Conservation (phyloP, 2,113 vertebrate genomes). For the Himantopus leucocephalus region DNA sequence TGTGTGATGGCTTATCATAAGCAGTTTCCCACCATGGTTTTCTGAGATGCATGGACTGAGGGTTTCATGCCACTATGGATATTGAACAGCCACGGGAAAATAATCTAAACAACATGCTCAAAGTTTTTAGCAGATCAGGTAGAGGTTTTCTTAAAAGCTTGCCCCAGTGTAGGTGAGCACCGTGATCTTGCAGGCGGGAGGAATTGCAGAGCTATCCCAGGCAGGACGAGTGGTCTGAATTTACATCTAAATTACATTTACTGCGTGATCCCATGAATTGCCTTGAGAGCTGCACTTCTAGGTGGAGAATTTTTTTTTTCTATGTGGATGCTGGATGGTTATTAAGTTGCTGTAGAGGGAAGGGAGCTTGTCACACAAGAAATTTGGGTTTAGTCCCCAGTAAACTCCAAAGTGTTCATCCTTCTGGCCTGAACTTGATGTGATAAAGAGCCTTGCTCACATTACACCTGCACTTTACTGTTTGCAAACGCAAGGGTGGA, state of each 20-base stretch:
- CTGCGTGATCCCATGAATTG: not conserved
- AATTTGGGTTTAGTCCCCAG: not conserved
- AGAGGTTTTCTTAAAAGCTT: not conserved
- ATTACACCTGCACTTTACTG: not conserved
- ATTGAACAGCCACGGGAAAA: not conserved
- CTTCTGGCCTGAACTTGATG: not conserved
- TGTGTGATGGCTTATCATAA: not conserved
- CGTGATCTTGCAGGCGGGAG: not conserved
- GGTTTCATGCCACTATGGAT: not conserved
- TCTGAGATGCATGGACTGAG: fast-evolving
- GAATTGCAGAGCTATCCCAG: not conserved
- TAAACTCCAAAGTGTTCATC: not conserved
- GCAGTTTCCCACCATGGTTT: not conserved
- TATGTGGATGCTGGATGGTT: not conserved
- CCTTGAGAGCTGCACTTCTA: not conserved
- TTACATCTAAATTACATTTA: constrained; percentile 1
- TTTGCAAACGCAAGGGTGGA: not conserved
- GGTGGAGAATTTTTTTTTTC: not conserved
- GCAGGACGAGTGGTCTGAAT: not conserved
- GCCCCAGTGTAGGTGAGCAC: not conserved
- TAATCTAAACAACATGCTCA: not conserved
- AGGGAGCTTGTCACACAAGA: not conserved
- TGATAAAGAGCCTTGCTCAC: not conserved
- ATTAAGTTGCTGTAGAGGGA: not conserved
- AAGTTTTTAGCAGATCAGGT: not conserved